Percentiles rank a stretch among this genome's conserved stretches.
phyloP scores from a whole-genome alignment of 1,140 invertebrate genomes.

The Brachionus asplanchnoidis region DNA sequence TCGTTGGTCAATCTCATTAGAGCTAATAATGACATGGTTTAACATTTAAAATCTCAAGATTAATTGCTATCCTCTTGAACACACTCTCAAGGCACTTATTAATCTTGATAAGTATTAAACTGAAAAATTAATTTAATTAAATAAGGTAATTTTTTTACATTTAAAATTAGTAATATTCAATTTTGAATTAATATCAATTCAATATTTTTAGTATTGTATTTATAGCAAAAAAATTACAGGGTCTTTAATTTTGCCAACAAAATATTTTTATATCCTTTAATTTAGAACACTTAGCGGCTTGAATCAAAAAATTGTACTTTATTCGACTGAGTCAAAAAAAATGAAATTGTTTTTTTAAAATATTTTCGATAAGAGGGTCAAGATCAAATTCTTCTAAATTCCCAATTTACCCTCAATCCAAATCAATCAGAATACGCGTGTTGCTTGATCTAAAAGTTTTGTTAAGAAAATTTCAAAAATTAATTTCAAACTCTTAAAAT shows the following conservation, averaged over 20 bases:
- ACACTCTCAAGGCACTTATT: constrained; percentile 27
- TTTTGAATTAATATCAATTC: not conserved
- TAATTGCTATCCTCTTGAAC: constrained; percentile 8
- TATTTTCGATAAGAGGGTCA: not conserved
- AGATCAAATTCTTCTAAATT: not conserved
- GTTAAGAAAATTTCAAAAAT: not conserved
- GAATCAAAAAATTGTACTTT: not conserved
- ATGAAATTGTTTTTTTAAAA: not conserved
- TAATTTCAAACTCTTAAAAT: not conserved
- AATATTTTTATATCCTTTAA: not conserved
- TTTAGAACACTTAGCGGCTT: not conserved
- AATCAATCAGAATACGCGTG: no score
- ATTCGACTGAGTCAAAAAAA: not conserved
- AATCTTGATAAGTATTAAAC: not conserved
- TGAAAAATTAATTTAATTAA: not conserved
- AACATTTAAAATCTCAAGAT: constrained; percentile 30
- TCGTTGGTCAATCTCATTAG: not conserved
- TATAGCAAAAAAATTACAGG: not conserved
- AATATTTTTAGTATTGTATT: not conserved
- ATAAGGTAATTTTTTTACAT: no score
- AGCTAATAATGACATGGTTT: not conserved
- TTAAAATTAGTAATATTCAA: not conserved
- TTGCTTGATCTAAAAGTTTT: not conserved
- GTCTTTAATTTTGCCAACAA: not conserved
- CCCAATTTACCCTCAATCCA: no score